phyloP scores from a whole-genome alignment of 2,113 vertebrate genomes.

The Agapornis roseicollis region DNA sequence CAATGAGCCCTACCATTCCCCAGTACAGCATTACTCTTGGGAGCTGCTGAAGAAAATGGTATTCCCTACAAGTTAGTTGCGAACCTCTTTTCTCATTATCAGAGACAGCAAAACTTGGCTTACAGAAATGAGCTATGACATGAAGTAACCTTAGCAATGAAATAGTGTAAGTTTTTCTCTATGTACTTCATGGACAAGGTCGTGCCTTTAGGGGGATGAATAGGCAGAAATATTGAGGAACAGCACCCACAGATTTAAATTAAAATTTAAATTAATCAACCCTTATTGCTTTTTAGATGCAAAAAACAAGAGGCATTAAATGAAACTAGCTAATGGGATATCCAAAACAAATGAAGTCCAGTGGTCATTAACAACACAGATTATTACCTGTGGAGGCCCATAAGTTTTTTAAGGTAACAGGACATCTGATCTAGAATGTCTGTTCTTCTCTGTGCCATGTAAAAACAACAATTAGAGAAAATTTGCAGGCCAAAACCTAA shows the following conservation, averaged over 20 bases:
- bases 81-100: not conserved
- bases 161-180: not conserved
- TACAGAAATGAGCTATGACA: not conserved
- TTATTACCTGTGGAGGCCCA: not conserved
- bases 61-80: not conserved
- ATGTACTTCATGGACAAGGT: not conserved
- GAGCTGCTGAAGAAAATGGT: not conserved
- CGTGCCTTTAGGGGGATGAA: not conserved
- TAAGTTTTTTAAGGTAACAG: not conserved
- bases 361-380: not conserved
- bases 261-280: not conserved
- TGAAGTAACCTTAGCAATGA: not conserved
- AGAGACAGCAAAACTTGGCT: not conserved
- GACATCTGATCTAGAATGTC: not conserved
- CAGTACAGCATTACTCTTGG: not conserved
- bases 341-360: not conserved
- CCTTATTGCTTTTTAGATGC: not conserved
- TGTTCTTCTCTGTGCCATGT: not conserved
- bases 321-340: not conserved
- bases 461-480: not conserved
- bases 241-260: not conserved
- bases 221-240: not conserved
- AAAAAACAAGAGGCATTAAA: not conserved
- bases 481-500: not conserved
- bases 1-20: not conserved